Conservation (phyloP, 2,797 vertebrate species). For the Channallabes apus region DNA sequence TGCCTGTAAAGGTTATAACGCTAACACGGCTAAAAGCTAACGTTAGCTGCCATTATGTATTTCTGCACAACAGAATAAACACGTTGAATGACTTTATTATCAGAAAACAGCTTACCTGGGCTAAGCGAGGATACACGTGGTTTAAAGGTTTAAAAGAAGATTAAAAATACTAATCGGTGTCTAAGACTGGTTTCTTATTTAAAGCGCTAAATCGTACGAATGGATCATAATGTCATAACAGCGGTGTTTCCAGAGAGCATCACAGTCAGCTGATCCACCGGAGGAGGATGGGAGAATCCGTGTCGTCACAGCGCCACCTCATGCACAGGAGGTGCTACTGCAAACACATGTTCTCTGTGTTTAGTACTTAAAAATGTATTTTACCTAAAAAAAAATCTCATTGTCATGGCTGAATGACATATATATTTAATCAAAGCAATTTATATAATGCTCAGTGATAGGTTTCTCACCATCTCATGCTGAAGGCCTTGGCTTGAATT, state of each 20-base stretch:
- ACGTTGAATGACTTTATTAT: background rate
- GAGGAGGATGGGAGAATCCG: background rate
- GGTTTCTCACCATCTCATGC: too few relatives aligned
- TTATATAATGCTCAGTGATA: too few relatives aligned
- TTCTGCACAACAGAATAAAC: background rate
- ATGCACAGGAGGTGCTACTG: background rate
- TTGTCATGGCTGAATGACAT: too few relatives aligned
- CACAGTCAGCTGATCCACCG: slow-evolving; percentile 75
- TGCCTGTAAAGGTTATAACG: background rate
- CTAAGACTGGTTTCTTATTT: background rate
- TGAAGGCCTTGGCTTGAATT: too few relatives aligned
- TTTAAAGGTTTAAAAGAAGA: background rate
- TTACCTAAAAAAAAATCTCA: too few relatives aligned
- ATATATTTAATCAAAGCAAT: too few relatives aligned
- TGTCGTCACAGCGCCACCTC: background rate
- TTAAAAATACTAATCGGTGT: slow-evolving; percentile 14
- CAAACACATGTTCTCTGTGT: background rate
- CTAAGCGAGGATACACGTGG: background rate
- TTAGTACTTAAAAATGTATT: too few relatives aligned
- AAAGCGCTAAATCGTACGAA: slow-evolving; percentile 51
- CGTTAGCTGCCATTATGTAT: background rate
- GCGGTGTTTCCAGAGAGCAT: slow-evolving; percentile 65
- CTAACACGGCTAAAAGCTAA: slow-evolving; percentile 22
- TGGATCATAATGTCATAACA: slow-evolving; percentile 68
- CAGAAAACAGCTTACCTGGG: slow-evolving; percentile 37